phyloP scores from a whole-genome alignment of 2,888 invertebrate species.

The Pandemis corylana region DNA sequence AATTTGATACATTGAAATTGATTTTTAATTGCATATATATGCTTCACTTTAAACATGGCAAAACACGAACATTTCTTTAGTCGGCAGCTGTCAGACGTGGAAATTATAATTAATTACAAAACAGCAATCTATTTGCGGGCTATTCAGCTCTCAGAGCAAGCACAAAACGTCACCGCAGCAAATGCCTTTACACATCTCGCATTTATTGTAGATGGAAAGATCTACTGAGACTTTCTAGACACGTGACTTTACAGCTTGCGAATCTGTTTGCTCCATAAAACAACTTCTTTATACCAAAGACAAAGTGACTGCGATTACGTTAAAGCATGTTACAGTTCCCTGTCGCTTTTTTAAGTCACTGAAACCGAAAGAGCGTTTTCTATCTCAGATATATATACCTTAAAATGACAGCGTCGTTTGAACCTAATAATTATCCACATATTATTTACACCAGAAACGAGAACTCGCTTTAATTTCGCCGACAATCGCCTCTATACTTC shows the following conservation, averaged over 20 bases:
- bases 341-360: not conserved
- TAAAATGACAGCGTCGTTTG: too few species aligned
- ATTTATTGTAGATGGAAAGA: constrained; percentile 32
- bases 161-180: constrained; percentile 51
- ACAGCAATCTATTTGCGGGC: constrained; percentile 26
- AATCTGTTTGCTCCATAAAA: not conserved
- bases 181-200: constrained; percentile 51
- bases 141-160: constrained; percentile 32
- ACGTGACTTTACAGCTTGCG: constrained; percentile 7
- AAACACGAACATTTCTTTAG: not conserved
- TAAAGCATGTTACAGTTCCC: not conserved
- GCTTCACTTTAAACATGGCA: constrained; percentile 2
- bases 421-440: too few species aligned
- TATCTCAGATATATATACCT: not conserved
- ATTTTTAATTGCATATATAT: not conserved
- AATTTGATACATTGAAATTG: not conserved
- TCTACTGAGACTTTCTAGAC: constrained; percentile 18
- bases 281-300: not conserved
- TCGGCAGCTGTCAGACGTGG: constrained; percentile 18
- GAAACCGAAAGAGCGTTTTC: not conserved
- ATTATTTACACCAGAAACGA: not conserved
- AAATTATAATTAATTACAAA: constrained; percentile 37
- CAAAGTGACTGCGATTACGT: not conserved
- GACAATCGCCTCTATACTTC: constrained; percentile 27
- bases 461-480: constrained; percentile 14